Conservation (phyloP, 2,888 invertebrate genomes). For the Melieria omissa region DNA sequence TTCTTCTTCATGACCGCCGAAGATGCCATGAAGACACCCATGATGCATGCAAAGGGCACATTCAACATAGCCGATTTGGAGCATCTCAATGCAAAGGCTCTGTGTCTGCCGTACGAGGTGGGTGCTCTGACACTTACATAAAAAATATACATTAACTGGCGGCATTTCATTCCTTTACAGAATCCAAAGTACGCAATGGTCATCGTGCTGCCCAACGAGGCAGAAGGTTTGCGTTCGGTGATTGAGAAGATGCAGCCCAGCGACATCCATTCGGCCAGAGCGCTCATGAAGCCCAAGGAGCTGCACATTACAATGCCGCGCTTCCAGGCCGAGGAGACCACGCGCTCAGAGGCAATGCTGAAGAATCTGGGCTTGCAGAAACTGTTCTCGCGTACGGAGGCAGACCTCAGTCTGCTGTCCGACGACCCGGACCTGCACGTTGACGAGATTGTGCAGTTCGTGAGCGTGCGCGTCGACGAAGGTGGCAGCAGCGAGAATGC, state of each 20-base stretch:
- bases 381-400: slow-evolving; percentile 71
- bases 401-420: slow-evolving; percentile 72
- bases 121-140: slow-evolving; percentile 49
- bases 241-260: slow-evolving; percentile 70
- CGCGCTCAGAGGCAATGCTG: slow-evolving; percentile 72
- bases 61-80: slow-evolving; percentile 74
- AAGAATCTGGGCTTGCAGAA: slow-evolving; percentile 71
- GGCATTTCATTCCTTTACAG: slow-evolving; percentile 56
- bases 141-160: neutral
- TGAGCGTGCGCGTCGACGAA: slow-evolving; percentile 73
- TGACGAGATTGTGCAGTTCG: slow-evolving; percentile 75
- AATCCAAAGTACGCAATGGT: slow-evolving; percentile 72
- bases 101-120: slow-evolving; percentile 82
- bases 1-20: slow-evolving; percentile 74
- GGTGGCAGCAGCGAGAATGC: slow-evolving; percentile 68
- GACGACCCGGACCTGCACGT: slow-evolving; percentile 73
- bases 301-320: slow-evolving; percentile 71
- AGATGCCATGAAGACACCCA: slow-evolving; percentile 72
- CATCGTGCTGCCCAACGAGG: slow-evolving; percentile 71
- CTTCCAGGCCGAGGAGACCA: slow-evolving; percentile 74
- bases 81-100: slow-evolving; percentile 74
- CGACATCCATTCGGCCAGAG: slow-evolving; percentile 51
- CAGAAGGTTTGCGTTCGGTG: slow-evolving; percentile 71
- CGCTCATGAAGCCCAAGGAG: slow-evolving; percentile 53
- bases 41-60: slow-evolving; percentile 76